Percentiles rank a stretch among this genome's conserved stretches.
These are phyloP conservation scores for Athalia circularis DNA, from an alignment of 2,888 invertebrate genomes.

Conservation along the genomic window DNA sequence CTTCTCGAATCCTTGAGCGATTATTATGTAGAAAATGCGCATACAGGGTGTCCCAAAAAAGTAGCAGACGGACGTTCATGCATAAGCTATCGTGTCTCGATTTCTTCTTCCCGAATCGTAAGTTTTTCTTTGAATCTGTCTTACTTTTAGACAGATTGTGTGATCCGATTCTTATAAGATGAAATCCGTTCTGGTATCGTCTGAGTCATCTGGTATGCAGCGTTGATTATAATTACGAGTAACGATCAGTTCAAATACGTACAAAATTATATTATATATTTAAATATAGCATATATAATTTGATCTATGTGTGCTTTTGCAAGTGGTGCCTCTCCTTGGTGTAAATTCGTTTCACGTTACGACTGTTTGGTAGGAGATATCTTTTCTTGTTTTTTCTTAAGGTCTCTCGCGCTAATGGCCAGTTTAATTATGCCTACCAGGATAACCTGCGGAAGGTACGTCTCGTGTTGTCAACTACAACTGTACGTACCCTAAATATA, in stretches of 20 bases:
- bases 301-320: constrained; percentile 64
- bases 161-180: background rate
- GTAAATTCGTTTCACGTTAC: constrained; percentile 54
- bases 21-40: constrained; percentile 4
- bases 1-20: constrained; percentile 17
- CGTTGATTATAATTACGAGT: constrained; percentile 1
- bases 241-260: background rate
- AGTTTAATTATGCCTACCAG: constrained; percentile 83
- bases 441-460: constrained; percentile 77
- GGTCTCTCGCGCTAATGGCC: constrained; percentile 80
- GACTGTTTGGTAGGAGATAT: constrained; percentile 69
- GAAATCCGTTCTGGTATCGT: constrained; percentile 4
- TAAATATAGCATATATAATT: constrained; percentile 25
- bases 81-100: too few species aligned
- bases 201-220: constrained; percentile 11
- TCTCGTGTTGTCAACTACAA: constrained; percentile 61
- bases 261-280: constrained; percentile 5
- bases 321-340: constrained; percentile 66
- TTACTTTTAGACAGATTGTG: background rate
- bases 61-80: background rate
- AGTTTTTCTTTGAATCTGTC: too few species aligned
- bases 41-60: constrained; percentile 15
- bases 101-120: background rate
- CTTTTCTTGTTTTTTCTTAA: constrained; percentile 78
- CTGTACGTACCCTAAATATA: constrained; percentile 48